Evolutionary conservation across 2,797 vertebrate species (phyloP), one percentile per base, ranked within the genome.

Genomic region (Poeciliopsis paucimaculata): DNA sequence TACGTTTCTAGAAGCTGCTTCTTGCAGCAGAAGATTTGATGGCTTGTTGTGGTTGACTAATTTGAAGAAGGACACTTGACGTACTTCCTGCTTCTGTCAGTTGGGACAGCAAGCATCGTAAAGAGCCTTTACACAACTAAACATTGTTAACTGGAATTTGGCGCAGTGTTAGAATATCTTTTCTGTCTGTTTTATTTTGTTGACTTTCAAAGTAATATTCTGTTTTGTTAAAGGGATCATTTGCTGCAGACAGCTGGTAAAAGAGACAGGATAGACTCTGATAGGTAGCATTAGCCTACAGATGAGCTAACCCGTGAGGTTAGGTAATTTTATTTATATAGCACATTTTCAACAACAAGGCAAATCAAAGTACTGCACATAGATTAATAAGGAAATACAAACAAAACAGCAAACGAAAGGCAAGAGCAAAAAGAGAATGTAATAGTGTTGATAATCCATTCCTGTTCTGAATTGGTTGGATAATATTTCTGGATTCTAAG

Each of bases 31-130:
- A 70, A 41, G 76, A 83, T 77, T 49, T 82, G 46, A 87, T 76
- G 78, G 71, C 41, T 79, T 84, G 75, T 84, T 82, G 82, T 83
- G 76, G 80, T 66, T 77, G 82, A 82, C 87, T 73, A 85, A 86
- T 73, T 82, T 66, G 39, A 5, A 2, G 82, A 81, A 72, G 68
- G 1, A 0, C 4, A 55, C 78, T 83, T 78, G 55, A 84, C 83
- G 28, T 72, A 75, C 72, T 84, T 85, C 71, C 75, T 82, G 47
- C 47, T 79, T 47, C 76, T 77, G 71, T 64, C 43, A 49, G n/a
- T 55, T 75, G 76, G 76, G 57, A 66, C 41, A 45, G 26, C 43
- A 43, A 43, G 4, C 68, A 15, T 41, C 0, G 11, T 23, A 68
- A 41, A 41, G 34, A 68, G 20, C 34, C 36, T 23, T 68, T 39